A percentile compares a stretch with the other conserved stretches of the same genome.
Conservation (phyloP, 2,888 invertebrate genomes). For the Nomada lathburiana region DNA sequence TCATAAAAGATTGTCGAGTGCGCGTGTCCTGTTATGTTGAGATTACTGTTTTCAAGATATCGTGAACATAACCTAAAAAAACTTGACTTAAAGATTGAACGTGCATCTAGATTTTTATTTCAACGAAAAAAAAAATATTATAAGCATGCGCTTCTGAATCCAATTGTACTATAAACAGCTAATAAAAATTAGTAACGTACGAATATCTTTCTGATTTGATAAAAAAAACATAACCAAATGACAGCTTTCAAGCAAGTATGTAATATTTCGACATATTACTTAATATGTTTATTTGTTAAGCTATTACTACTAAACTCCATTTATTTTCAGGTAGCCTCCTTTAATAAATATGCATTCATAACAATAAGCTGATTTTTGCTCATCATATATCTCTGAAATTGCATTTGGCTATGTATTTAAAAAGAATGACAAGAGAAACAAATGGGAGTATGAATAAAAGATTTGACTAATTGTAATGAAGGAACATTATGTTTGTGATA, state of each 20-base stretch:
- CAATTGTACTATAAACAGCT: not conserved
- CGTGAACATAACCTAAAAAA: slow-evolving; percentile 60
- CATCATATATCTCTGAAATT: slow-evolving; percentile 12
- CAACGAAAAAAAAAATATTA: not conserved
- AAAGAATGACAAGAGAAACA: slow-evolving; percentile 31
- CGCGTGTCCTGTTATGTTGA: slow-evolving; percentile 49
- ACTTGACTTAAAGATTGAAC: slow-evolving; percentile 23
- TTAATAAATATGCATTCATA: slow-evolving; percentile 24
- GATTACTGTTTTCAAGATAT: slow-evolving; percentile 60
- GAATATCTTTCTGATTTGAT: slow-evolving; percentile 7
- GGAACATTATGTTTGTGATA: slow-evolving; percentile 54
- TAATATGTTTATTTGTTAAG: slow-evolving; percentile 5
- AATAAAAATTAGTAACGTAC: not conserved
- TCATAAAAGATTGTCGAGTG: slow-evolving; percentile 29
- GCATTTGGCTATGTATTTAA: slow-evolving; percentile 32
- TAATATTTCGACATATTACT: slow-evolving; percentile 7
- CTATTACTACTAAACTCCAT: not conserved
- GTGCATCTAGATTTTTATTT: slow-evolving; percentile 10
- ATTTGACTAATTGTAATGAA: slow-evolving; percentile 47
- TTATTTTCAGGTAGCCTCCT: slow-evolving; percentile 36
- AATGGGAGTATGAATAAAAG: slow-evolving; percentile 40
- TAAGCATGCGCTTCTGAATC: slow-evolving; percentile 16
- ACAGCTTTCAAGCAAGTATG: slow-evolving; percentile 62
- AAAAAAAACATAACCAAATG: slow-evolving; percentile 63
- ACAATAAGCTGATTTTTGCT: slow-evolving; percentile 34